A percentile compares a stretch with the other conserved stretches of the same genome.
Evolutionary conservation across 1,140 invertebrate genomes (phyloP).

Genomic region (Coenobita brevimanus): DNA sequence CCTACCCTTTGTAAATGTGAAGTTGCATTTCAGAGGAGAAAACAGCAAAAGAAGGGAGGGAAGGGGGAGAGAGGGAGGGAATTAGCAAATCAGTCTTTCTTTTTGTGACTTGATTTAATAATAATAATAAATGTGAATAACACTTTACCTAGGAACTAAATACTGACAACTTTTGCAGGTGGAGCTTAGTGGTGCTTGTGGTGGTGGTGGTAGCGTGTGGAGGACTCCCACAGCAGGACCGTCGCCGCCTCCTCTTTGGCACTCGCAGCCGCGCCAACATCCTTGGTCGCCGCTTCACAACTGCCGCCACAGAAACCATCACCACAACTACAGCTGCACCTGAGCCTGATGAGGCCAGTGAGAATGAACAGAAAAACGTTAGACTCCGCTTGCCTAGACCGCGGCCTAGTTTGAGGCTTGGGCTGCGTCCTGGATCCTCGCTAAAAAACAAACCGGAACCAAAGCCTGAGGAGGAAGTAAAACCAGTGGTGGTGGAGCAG

Average conservation of each 20-base stretch:
- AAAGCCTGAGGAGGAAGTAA: neutral
- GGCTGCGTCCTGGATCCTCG: constrained; percentile 20
- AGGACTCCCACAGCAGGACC: neutral
- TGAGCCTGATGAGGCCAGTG: neutral
- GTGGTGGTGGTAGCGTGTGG: no score
- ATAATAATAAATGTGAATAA: no score
- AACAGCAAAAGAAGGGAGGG: no score
- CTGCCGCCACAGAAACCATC: neutral
- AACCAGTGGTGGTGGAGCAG: neutral
- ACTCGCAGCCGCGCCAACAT: neutral
- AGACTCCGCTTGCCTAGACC: neutral
- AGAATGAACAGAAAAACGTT: neutral
- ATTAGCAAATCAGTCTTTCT: no score
- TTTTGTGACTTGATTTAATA: no score
- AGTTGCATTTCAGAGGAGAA: no score
- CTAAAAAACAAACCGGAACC: constrained; percentile 12
- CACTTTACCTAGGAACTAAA: no score
- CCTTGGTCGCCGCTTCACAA: neutral
- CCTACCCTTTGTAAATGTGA: no score
- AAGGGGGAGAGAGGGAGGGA: no score
- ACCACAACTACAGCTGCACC: constrained; percentile 1
- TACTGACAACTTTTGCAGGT: no score
- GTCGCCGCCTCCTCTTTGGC: neutral
- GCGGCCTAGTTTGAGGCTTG: constrained; percentile 11
- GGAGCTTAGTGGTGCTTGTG: no score